A percentile compares a stretch with the other conserved stretches of the same genome.
Evolutionary conservation across 2,797 vertebrate genomes (phyloP).

Genomic region (Alfaro cultratus): DNA sequence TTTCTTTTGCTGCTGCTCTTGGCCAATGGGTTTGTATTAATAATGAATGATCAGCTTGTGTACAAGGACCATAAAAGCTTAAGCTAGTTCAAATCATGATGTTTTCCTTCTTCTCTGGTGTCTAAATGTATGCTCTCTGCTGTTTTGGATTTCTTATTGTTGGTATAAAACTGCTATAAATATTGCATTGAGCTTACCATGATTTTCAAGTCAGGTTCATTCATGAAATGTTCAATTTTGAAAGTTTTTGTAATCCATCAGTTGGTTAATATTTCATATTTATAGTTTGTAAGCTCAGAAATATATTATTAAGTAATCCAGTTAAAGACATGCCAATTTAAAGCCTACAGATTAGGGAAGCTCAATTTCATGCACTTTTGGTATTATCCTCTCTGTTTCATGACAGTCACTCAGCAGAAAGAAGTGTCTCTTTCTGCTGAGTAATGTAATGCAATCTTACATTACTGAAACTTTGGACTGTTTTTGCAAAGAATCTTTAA

Average conservation of each 20-base stretch:
- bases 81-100: neutral
- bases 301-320: neutral
- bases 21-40: neutral
- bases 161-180: no score
- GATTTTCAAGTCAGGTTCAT: neutral
- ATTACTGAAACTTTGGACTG: neutral
- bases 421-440: no score
- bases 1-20: slow-evolving; percentile 1
- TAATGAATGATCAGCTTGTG: neutral
- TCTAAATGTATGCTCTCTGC: neutral
- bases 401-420: neutral
- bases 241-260: neutral
- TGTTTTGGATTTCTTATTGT: no score
- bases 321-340: neutral
- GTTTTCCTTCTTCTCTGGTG: neutral
- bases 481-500: neutral
- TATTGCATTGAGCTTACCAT: neutral
- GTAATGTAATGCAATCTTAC: no score
- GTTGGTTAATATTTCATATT: neutral
- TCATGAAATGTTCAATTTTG: neutral
- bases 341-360: neutral
- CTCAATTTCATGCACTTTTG: neutral
- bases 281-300: neutral
- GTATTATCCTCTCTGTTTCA: neutral
- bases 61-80: neutral